phyloP scores from a whole-genome alignment of 1,140 invertebrate species.

The Plectrocnemia conspersa region DNA sequence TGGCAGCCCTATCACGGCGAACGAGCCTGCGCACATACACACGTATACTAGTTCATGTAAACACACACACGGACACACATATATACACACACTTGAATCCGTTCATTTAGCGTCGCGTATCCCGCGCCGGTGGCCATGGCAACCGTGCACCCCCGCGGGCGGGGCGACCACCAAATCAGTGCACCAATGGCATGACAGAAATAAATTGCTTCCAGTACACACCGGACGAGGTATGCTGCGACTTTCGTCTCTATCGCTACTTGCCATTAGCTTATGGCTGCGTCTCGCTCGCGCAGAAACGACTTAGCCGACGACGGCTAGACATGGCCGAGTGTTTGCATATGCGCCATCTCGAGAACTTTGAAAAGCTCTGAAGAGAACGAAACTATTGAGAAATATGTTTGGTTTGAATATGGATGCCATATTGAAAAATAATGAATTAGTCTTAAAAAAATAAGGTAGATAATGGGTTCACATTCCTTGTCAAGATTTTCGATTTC shows the following conservation, averaged over 20 bases:
- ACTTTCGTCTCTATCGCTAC: constrained; percentile 39
- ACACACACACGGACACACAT: too few relatives aligned
- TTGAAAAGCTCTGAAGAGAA: too few relatives aligned
- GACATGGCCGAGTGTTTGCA: background rate
- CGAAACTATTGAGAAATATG: too few relatives aligned
- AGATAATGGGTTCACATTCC: too few relatives aligned
- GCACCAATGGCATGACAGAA: constrained; percentile 55
- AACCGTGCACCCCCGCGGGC: constrained; percentile 52
- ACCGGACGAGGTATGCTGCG: constrained; percentile 41
- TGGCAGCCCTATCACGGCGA: constrained; percentile 14
- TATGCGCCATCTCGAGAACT: too few relatives aligned
- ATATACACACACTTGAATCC: background rate
- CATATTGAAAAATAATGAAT: too few relatives aligned
- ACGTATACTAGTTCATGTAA: too few relatives aligned
- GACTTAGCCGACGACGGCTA: constrained; percentile 31
- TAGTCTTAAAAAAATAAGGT: too few relatives aligned
- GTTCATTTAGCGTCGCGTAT: constrained; percentile 14
- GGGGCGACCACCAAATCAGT: constrained; percentile 52
- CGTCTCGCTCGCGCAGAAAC: constrained; percentile 41
- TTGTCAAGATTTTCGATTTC: too few relatives aligned
- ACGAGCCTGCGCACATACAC: constrained; percentile 1
- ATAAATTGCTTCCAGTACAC: constrained; percentile 50
- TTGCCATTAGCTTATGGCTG: constrained; percentile 44
- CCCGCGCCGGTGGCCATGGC: constrained; percentile 52
- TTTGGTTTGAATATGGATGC: too few relatives aligned